These are phyloP conservation scores for Drosophila nr. fundita DNA, from an alignment of 2,888 invertebrate species.

Conservation along the genomic window DNA sequence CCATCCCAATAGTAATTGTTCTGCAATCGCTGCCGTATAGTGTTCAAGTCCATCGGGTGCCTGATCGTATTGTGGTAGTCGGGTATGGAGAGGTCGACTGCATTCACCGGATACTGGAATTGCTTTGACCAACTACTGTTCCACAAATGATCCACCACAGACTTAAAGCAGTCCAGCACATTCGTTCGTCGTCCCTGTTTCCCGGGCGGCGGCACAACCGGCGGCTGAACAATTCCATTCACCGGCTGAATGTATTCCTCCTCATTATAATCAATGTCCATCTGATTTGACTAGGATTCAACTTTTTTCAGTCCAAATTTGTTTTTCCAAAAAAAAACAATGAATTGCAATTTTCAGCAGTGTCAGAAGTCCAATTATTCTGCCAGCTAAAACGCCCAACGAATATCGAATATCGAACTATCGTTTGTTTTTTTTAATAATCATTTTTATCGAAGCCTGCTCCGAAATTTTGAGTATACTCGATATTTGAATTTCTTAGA, in stretches of 20 bases:
- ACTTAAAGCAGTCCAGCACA: slow-evolving; percentile 34
- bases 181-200: slow-evolving; percentile 41
- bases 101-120: slow-evolving; percentile 46
- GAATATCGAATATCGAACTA: background rate
- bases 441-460: background rate
- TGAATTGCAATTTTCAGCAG: background rate
- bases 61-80: slow-evolving; percentile 38
- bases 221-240: slow-evolving; percentile 52
- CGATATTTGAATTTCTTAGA: too few species aligned
- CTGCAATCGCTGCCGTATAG: slow-evolving; percentile 37
- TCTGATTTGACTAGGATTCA: background rate
- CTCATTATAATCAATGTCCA: background rate
- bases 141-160: slow-evolving; percentile 8
- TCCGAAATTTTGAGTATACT: background rate
- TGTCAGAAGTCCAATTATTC: background rate
- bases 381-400: background rate
- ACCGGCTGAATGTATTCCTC: slow-evolving; percentile 24
- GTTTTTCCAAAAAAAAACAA: background rate
- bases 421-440: background rate
- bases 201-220: slow-evolving; percentile 37
- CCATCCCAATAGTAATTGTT: slow-evolving; percentile 51
- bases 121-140: slow-evolving; percentile 4
- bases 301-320: background rate
- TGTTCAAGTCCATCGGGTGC: slow-evolving; percentile 50
- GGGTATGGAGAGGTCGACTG: slow-evolving; percentile 11